A percentile compares a stretch with the other conserved stretches of the same genome.
Evolutionary conservation across 2,888 invertebrate genomes (phyloP).

Genomic region (Merodon equestris): DNA sequence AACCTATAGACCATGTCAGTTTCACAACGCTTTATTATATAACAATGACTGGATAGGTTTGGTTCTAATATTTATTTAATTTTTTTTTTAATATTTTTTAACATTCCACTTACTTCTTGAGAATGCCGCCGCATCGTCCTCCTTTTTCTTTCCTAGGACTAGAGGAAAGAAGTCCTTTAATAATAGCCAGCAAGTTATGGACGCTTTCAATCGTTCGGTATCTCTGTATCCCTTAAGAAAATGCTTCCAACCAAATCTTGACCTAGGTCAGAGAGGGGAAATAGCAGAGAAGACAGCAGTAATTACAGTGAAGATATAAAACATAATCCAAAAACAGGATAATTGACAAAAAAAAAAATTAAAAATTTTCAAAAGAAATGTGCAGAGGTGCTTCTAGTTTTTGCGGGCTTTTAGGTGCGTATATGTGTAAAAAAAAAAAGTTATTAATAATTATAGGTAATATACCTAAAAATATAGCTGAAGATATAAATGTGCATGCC

Average conservation of each 20-base stretch:
- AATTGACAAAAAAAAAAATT: not conserved
- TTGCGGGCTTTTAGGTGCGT: conserved; percentile 24
- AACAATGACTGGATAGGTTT: too few relatives aligned
- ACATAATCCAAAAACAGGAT: not conserved
- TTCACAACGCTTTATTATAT: too few relatives aligned
- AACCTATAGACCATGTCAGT: too few relatives aligned
- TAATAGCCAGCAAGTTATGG: not conserved
- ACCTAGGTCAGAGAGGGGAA: not conserved
- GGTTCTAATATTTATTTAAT: too few relatives aligned
- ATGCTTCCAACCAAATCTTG: not conserved
- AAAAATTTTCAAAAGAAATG: not conserved
- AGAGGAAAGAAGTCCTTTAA: not conserved
- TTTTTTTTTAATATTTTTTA: too few relatives aligned
- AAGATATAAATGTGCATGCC: not conserved
- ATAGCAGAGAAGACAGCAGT: not conserved
- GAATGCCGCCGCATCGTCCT: conserved; percentile 30
- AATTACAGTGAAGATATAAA: too few relatives aligned
- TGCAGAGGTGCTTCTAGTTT: conserved; percentile 34
- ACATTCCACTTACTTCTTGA: conserved; percentile 40
- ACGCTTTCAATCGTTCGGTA: not conserved
- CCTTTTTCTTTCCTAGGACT: not conserved
- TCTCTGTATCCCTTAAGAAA: not conserved
- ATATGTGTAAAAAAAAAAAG: not conserved
- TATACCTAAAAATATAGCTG: conserved; percentile 19
- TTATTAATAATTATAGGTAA: too few relatives aligned